phyloP scores from a whole-genome alignment of 2,797 vertebrate species.

The Phoebastria nigripes region DNA sequence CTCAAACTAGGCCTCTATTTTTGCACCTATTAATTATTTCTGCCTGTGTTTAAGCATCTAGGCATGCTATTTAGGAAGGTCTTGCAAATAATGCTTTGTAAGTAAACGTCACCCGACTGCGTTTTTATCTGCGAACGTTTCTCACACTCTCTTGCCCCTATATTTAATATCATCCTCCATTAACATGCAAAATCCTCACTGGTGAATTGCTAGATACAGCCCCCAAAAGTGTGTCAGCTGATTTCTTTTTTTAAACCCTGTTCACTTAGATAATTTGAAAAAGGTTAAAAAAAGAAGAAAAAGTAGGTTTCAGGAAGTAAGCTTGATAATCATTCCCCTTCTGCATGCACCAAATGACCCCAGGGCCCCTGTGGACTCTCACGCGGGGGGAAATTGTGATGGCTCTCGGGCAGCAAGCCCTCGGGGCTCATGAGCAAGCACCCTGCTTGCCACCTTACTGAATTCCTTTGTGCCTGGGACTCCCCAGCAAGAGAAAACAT shows the following conservation, averaged over 20 bases:
- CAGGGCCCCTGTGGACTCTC: neutral
- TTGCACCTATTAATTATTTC: neutral
- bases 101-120: neutral
- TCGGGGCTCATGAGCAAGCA: no score
- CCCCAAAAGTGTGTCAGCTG: neutral
- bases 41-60: neutral
- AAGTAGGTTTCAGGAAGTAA: neutral
- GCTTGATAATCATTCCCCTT: neutral
- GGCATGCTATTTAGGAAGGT: neutral
- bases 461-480: neutral
- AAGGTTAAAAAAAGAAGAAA: neutral
- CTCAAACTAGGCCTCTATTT: neutral
- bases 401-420: neutral
- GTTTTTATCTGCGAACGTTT: neutral
- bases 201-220: neutral
- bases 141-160: neutral
- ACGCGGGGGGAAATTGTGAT: no score
- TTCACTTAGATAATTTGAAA: neutral
- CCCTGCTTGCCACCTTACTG: neutral
- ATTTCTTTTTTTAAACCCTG: neutral
- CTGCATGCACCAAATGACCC: rapidly evolving
- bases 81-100: neutral
- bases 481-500: neutral
- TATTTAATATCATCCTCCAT: neutral
- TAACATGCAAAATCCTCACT: neutral